Evolutionary conservation across 2,888 invertebrate species (phyloP).

Genomic region (Macrostomum cliftonense): DNA sequence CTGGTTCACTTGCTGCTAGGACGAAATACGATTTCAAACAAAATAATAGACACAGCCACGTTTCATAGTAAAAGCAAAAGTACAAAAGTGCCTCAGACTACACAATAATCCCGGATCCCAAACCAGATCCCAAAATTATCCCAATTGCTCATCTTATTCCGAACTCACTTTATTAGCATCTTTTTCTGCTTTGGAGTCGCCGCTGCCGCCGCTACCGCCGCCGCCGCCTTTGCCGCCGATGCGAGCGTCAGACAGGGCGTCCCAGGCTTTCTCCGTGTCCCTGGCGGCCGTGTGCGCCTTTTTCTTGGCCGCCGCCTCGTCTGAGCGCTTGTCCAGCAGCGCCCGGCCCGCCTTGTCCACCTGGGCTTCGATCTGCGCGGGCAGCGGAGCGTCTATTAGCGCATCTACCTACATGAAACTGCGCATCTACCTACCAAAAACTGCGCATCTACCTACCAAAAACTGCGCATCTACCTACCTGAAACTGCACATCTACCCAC

Average conservation of each 20-base stretch:
- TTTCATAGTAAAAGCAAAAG: too few species aligned
- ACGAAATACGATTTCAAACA: too few species aligned
- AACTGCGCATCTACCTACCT: too few species aligned
- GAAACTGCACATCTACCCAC: too few species aligned
- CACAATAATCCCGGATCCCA: too few species aligned
- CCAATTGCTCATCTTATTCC: too few species aligned
- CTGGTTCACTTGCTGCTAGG: too few species aligned
- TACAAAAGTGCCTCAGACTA: too few species aligned
- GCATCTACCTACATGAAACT: not conserved
- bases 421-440: not conserved
- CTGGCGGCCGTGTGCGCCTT: conserved; percentile 65
- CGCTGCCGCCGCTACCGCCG: not conserved
- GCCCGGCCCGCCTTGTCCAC: conserved; percentile 68
- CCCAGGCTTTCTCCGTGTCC: conserved; percentile 76
- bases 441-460: not conserved
- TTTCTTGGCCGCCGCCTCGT: conserved; percentile 72
- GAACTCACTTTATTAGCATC: not conserved
- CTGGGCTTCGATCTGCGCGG: conserved; percentile 41
- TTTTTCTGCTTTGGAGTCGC: not conserved
- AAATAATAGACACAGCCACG: too few species aligned
- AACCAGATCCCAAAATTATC: too few species aligned
- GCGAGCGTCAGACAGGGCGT: conserved; percentile 33
- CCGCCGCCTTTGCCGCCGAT: not conserved
- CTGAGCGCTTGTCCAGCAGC: conserved; percentile 62
- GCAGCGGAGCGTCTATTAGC: too few species aligned